phyloP scores from a whole-genome alignment of 1,140 invertebrate genomes.

The Asbolus verrucosus region DNA sequence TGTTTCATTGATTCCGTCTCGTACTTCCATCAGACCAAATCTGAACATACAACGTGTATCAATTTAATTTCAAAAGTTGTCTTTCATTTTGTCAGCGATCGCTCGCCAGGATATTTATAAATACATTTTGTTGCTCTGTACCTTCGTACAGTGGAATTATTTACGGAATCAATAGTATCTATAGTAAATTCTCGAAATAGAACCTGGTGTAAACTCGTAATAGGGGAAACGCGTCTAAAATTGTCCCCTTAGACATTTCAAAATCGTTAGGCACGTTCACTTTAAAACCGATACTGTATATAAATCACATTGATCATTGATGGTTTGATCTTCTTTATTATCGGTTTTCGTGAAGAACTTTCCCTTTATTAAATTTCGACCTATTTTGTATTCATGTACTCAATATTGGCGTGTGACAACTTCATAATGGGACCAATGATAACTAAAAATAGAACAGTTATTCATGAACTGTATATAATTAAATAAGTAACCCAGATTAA shows the following conservation, averaged over 20 bases:
- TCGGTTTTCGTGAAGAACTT: neutral
- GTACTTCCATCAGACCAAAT: no score
- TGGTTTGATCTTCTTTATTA: constrained; percentile 6
- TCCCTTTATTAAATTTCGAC: constrained; percentile 7
- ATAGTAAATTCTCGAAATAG: constrained; percentile 25
- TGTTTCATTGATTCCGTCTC: no score
- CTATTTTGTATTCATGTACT: neutral
- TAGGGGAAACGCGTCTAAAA: constrained; percentile 6
- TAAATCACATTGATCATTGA: constrained; percentile 12
- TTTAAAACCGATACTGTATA: constrained; percentile 9
- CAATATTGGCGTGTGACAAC: constrained; percentile 13
- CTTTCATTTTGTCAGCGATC: neutral
- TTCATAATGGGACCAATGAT: constrained; percentile 1
- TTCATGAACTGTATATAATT: constrained; percentile 1
- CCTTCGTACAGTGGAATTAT: constrained; percentile 25
- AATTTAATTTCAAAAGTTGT: neutral
- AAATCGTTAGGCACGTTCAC: no score
- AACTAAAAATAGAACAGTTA: constrained; percentile 15
- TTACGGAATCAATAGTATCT: constrained; percentile 19
- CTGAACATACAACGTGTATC: no score
- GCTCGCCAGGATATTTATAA: constrained; percentile 9
- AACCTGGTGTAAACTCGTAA: constrained; percentile 25
- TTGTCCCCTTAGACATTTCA: no score
- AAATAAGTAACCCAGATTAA: constrained; percentile 1
- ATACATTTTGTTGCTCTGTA: neutral